Conservation (phyloP, 1,140 invertebrate genomes). For the Sycophila sp. region DNA sequence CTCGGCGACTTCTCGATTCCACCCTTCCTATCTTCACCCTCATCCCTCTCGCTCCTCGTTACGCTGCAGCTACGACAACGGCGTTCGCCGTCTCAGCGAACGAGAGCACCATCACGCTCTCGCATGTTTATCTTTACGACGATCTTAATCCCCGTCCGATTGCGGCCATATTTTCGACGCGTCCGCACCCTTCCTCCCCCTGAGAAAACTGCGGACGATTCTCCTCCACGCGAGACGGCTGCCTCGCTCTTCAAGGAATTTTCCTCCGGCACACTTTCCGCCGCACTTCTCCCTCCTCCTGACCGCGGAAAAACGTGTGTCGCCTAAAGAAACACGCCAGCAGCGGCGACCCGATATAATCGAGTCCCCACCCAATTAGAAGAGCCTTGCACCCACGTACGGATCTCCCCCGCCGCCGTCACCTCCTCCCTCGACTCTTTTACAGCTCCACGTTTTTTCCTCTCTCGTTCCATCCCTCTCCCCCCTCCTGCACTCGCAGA, state of each 20-base stretch:
- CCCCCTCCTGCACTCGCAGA: not conserved
- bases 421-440: not conserved
- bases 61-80: too few relatives aligned
- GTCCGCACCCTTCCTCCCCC: too few relatives aligned
- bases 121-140: not conserved
- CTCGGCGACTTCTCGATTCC: too few relatives aligned
- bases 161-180: not conserved
- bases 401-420: not conserved
- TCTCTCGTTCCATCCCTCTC: not conserved
- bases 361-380: conserved; percentile 60
- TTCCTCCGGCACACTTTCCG: conserved; percentile 12
- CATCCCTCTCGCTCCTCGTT: too few relatives aligned
- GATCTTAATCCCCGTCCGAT: not conserved
- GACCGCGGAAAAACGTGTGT: conserved; percentile 52
- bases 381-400: conserved; percentile 44
- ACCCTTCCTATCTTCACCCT: not conserved
- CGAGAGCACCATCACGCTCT: not conserved
- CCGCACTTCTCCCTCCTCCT: too few relatives aligned
- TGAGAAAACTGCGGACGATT: too few relatives aligned
- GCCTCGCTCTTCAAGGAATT: too few relatives aligned
- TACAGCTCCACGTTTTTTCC: not conserved
- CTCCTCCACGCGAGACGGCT: too few relatives aligned
- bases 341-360: conserved; percentile 49
- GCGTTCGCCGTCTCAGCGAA: too few relatives aligned
- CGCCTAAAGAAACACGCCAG: conserved; percentile 52